Evolutionary conservation across 2,888 invertebrate genomes (phyloP), one percentile per base, ranked within the genome.

Genomic region (Noctua fimbriata): DNA sequence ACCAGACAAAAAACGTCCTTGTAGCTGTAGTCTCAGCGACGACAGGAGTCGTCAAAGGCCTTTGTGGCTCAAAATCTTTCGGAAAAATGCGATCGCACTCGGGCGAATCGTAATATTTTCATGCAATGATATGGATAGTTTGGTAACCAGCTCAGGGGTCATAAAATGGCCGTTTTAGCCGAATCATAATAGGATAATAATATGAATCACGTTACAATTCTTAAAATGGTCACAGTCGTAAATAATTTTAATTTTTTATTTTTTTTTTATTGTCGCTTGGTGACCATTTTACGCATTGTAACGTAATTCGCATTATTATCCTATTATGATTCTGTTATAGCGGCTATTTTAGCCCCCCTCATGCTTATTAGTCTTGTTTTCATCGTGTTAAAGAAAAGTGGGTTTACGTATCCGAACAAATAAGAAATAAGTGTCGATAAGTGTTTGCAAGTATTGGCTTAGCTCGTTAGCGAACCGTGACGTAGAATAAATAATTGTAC

Each of bases 401-500:
- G 47, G 28, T 78, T 60, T 76, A 69, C 63, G 32, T 73, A 76
- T 80, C 71, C 32, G 52, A 69, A 74, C 78, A 67, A 85, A 83
- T 65, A 79, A 87, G 28, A 69, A 82, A 76, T 76, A 84, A 72
- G 21, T 32, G 44, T 70, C 18, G 69, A n/a, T 83, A 73, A 66
- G 65, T 83, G 80, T 81, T 82, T 81, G 47, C 52, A 78, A 67
- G 76, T 79, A 77, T 83, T 81, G 66, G 66, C 70, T 52, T 55
- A 80, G 41, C 76, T 81, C 66, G 82, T 88, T 75, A 84, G 84
- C 83, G 70, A 24, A 24, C 16, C 18, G 83, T 89, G 89, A 91
- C 89, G 90, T 83, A 74, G 66, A 69, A 83, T 78, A 52, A 79
- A 85, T 69, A 72, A 41, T 49, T 36, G 1, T 66, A 78, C 79